Evolutionary conservation across 2,797 vertebrate species (phyloP), one percentile per base, ranked within the genome.

Genomic region (Channa striata): DNA sequence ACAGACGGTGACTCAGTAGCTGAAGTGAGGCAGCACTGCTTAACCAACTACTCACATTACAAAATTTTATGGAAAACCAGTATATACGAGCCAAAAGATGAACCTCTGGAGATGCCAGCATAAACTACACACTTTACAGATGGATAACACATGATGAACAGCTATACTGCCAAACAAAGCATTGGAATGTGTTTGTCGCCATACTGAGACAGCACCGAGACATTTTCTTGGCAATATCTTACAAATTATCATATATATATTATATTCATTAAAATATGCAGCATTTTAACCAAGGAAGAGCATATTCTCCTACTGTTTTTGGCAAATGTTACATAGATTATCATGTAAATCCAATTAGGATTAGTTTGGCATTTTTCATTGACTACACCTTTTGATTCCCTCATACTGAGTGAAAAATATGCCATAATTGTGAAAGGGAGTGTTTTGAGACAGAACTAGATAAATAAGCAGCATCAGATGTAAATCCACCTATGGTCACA

Each of bases 131-230:
- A 43, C 5, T 16, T 39, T 13, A 68, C 50, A 52, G 4, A 73
- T 42, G 54, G 30, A 60, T 47, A 49, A 58, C 64, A 77, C 9
- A 2, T 10, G n/a, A 81, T 10, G 17, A 25, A 68, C 40, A 62
- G 49, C 25, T 25, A 33, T 19, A n/a, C 37, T 16, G 21, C 19
- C 5, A 57, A 61, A 59, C 47, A 59, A 83, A 77, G 46, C 76
- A 33, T 34, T 75, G 82, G 61, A 83, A 86, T 84, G 81, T 86
- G 67, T 46, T 74, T 79, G 74, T 83, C 71, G 74, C 68, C 3
- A 17, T 59, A 44, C 66, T 54, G 43, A 82, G 57, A 53, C 81
- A 91, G 85, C 84, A 91, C 88, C 84, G 72, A 76, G 49, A 63
- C 17, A 51, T 71, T 58, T 68, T n/a, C n/a, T 71, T 50, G 20